Base-by-base conservation (phyloP, 53 echinoderm and acorn worm species). In the Mesocentrotus franciscanus region DNA sequence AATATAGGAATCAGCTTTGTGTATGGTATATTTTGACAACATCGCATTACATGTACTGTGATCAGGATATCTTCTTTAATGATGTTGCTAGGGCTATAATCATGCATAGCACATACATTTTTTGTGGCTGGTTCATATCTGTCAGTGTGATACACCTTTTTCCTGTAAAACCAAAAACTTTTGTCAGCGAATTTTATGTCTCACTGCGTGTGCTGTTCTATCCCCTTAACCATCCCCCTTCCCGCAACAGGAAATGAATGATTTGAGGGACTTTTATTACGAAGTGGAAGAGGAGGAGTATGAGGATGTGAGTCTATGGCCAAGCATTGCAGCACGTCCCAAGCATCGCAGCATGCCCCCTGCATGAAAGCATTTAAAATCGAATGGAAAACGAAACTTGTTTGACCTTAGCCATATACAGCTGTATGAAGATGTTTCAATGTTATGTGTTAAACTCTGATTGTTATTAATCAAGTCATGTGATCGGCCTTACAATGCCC, bases 211-310 rank as follows among this genome's bases (percentile, higher is more conserved):
- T 87, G 87, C 60, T 56, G 39, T 60, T n/a, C 36, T 49, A 32
- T 33, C 58, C 33, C 94, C 92, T n/a, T 27, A n/a, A 55, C 74
- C 76, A 55, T 15, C 18, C 94, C 93, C 61, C 56, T 68, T 55
- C 94, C 87, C 87, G 62, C 68, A 33, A 64, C 95, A 94, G 95
- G 95, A 94, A 94, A 94, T 94, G 95, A 94, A 85, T 87, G 87
- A 94, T 94, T 87, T 94, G 95, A 85, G 68, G 95, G 87, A 85
- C 55, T 39, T 70, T 61, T 94, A 94, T 94, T 94, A 94, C 68
- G 95, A 94, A 39, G 55, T 59, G 34, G 95, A 85, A 34, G 76
- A 76, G 20, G 93, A 93, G 59, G 92, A 92, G 76, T 83, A 93
- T 33, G 93, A 93, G 87, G 95, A 94, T 85, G 95, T 93, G 94